Percentiles rank a stretch among this genome's conserved stretches.
Conservation (phyloP, 2,888 invertebrate genomes). For the Mylabris sibirica region DNA sequence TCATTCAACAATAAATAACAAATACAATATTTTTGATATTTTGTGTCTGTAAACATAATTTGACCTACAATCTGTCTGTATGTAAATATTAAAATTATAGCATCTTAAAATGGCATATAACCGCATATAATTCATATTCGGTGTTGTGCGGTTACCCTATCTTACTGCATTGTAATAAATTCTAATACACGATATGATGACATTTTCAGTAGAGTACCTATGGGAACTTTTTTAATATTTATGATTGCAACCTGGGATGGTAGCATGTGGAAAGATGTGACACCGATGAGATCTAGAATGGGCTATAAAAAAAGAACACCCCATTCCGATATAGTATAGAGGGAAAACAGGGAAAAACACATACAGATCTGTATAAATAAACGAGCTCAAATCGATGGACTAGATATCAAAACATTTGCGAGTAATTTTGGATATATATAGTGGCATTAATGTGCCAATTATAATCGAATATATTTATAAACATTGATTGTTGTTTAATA, state of each 20-base stretch:
- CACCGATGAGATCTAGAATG: constrained; percentile 57
- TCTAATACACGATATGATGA: constrained; percentile 49
- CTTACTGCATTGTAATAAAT: constrained; percentile 38
- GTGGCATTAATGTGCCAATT: constrained; percentile 48
- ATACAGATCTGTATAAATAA: no score
- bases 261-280: constrained; percentile 57
- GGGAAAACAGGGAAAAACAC: constrained; percentile 18
- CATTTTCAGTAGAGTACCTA: constrained; percentile 54
- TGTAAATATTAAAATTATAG: background rate
- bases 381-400: constrained; percentile 56
- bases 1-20: background rate
- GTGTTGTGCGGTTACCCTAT: constrained; percentile 32
- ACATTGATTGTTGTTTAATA: constrained; percentile 40
- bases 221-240: constrained; percentile 55
- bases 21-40: background rate
- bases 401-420: constrained; percentile 56
- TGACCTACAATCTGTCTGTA: background rate
- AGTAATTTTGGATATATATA: constrained; percentile 51
- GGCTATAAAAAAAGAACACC: constrained; percentile 60
- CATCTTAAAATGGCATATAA: constrained; percentile 19
- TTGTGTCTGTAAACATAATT: background rate
- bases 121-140: constrained; percentile 25
- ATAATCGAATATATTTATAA: constrained; percentile 44
- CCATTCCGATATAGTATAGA: constrained; percentile 51
- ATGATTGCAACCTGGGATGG: constrained; percentile 55